Conservation (phyloP, 2,797 vertebrate genomes). For the Microctenopoma steveboyesi region DNA sequence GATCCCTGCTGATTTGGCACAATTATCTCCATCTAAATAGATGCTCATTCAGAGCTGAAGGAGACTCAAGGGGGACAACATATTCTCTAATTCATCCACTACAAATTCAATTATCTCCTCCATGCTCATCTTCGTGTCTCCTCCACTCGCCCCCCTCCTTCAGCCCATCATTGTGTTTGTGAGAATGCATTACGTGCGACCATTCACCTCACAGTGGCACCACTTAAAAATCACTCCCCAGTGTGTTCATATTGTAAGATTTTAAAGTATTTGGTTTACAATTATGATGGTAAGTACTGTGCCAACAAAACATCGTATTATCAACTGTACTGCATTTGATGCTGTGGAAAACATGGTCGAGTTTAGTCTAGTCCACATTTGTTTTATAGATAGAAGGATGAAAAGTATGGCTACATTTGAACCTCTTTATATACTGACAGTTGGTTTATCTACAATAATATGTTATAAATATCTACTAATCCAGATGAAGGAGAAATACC, state of each 20-base stretch:
- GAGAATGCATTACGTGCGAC: slow-evolving; percentile 5
- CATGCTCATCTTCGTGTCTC: slow-evolving; percentile 30
- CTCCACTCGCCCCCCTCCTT: not conserved
- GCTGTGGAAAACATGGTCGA: no score
- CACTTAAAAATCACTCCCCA: no score
- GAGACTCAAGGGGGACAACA: slow-evolving; percentile 49
- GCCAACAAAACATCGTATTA: no score
- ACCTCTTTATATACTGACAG: no score
- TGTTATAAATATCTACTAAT: no score
- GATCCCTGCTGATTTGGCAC: slow-evolving; percentile 47
- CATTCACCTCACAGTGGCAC: slow-evolving; percentile 4
- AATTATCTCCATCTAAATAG: slow-evolving; percentile 56
- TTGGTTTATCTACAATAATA: no score
- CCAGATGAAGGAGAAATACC: no score
- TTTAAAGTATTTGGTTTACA: no score
- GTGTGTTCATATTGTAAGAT: not conserved
- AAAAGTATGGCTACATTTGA: no score
- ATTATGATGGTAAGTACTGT: not conserved
- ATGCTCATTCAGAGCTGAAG: slow-evolving; percentile 49
- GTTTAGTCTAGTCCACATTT: no score
- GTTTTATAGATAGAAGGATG: no score
- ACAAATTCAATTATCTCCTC: slow-evolving; percentile 51
- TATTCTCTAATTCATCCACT: slow-evolving; percentile 48
- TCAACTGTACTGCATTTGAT: no score
- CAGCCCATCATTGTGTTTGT: slow-evolving; percentile 11